A percentile compares a stretch with the other conserved stretches of the same genome.
Conservation (phyloP, 2,888 invertebrate species). For the Hypercompe scribonia region DNA sequence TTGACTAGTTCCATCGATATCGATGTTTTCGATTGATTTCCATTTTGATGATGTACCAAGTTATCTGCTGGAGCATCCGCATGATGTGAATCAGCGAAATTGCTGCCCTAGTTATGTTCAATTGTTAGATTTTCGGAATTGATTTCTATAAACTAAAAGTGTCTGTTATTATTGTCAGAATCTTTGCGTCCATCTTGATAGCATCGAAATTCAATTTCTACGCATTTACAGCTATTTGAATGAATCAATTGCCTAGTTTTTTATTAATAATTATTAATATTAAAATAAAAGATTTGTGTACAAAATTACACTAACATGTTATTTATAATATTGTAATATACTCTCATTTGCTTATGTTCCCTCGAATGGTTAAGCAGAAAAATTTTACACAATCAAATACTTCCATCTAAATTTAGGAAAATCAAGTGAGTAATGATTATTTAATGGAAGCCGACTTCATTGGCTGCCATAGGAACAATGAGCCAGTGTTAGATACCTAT, state of each 20-base stretch:
- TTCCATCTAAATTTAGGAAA: background rate
- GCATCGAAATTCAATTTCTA: constrained; percentile 23
- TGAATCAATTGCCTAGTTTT: constrained; percentile 23
- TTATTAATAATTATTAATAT: constrained; percentile 5
- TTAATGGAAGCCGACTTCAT: too few relatives aligned
- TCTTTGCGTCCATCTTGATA: constrained; percentile 33
- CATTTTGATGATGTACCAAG: constrained; percentile 45
- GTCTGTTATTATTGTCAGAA: constrained; percentile 36
- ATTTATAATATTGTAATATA: background rate
- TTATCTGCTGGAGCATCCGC: constrained; percentile 65
- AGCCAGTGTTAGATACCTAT: background rate
- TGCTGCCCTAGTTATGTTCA: constrained; percentile 69
- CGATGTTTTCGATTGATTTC: constrained; percentile 68
- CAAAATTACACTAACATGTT: background rate
- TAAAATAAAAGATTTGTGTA: constrained; percentile 6
- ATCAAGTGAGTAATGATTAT: too few relatives aligned
- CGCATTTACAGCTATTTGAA: constrained; percentile 28
- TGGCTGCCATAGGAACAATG: too few relatives aligned
- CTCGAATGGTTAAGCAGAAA: background rate
- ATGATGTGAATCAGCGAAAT: constrained; percentile 70
- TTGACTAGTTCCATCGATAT: constrained; percentile 33
- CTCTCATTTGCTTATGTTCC: background rate
- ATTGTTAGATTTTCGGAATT: constrained; percentile 71
- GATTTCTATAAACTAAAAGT: constrained; percentile 57
- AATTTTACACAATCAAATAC: background rate